A percentile compares a stretch with the other conserved stretches of the same genome.
Conservation (phyloP, 2,797 vertebrate species). For the Scolopax bukidnonensis region DNA sequence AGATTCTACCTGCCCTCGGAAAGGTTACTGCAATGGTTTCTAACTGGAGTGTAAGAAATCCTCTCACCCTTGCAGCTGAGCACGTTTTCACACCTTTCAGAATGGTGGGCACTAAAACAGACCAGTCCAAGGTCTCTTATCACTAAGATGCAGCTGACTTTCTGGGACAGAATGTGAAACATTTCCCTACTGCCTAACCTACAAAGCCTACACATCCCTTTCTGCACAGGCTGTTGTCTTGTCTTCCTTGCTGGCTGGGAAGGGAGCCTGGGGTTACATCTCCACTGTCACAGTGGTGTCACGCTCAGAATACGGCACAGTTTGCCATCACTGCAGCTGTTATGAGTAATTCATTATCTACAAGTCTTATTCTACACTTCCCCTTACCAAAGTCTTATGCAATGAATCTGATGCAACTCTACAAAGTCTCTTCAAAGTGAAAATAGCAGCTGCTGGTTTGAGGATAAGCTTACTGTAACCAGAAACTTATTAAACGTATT, state of each 20-base stretch:
- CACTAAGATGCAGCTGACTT: background rate
- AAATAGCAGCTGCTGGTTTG: background rate
- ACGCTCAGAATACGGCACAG: background rate
- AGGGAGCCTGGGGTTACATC: background rate
- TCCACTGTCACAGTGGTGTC: background rate
- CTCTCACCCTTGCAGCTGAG: background rate
- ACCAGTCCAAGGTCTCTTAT: background rate
- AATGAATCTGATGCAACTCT: background rate
- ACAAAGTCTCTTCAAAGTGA: background rate
- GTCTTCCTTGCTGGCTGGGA: background rate
- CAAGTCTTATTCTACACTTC: background rate
- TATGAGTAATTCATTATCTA: slow-evolving; percentile 12
- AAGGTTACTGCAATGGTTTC: background rate
- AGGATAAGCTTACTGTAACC: background rate
- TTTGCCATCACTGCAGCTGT: background rate
- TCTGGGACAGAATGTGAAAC: background rate
- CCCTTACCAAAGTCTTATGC: background rate
- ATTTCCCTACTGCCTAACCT: background rate
- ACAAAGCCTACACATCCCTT: background rate
- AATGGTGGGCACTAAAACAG: background rate
- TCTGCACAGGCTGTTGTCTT: background rate
- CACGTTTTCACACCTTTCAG: background rate
- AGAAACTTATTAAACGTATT: background rate
- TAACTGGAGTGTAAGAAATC: background rate
- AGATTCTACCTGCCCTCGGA: background rate